Evolutionary conservation across 2,888 invertebrate genomes (phyloP), one percentile per base, ranked within the genome.

Genomic region (Clivina fossor): DNA sequence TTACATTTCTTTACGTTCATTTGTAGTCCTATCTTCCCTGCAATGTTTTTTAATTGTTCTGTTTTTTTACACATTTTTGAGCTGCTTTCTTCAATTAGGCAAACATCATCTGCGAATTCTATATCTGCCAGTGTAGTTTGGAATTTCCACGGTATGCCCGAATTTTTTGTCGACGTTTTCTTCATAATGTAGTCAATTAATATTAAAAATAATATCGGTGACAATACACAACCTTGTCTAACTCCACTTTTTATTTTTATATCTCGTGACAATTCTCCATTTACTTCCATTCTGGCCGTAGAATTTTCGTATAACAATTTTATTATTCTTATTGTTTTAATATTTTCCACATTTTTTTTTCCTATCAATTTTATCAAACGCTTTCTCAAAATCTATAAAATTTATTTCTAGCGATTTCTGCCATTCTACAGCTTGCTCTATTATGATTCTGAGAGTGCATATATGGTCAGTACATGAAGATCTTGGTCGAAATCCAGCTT

Each of bases 171-270:
- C 22, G 38, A 5, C 1, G 22, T 8, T 11, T 18, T 38, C 11
- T 38, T 18, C 38, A 38, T 38, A 1, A 16, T 19, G 11, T 19
- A 38, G 38, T 38, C 38, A n/a, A 18, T 16, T 3, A 16, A 1
- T 15, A 38, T 15, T 16, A 38, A 22, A 9, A 38, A 38, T 9
- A 19, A 16, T n/a, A 19, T 4, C n/a, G 38, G 19, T 11, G 38
- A 38, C 2, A 38, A 2, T 38, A 38, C 22, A 8, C 38, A 38
- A 2, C 38, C 19, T 19, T 38, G 38, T 38, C 20, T 38, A 4
- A 38, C 20, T 38, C 3, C 38, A 19, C 19, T 38, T 38, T 19
- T 22, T n/a, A 38, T 38, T 38, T 9, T 5, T 11, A 38, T 38
- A 16, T 19, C 38, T 38, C 9, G 19, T 4, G 38, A 13, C 15